These are phyloP conservation scores for Pegea sp. DNA, from an alignment of 23 tunicate species.

Conservation along the genomic window DNA sequence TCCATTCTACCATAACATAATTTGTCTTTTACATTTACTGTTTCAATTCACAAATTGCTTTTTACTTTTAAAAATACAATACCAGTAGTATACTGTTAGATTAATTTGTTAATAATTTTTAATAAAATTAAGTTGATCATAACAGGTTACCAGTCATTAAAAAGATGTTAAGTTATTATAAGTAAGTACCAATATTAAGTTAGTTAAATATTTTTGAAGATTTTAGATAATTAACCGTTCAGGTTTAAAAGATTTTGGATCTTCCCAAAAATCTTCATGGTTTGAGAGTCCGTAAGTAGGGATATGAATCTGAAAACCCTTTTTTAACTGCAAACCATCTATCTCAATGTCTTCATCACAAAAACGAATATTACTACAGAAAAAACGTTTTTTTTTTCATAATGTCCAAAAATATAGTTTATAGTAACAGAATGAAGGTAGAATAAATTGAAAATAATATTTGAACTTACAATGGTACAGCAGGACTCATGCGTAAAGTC, in stretches of 20 bases:
- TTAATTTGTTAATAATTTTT: too few species aligned
- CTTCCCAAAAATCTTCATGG: slow-evolving; percentile 34
- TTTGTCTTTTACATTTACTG: too few species aligned
- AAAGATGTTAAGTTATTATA: too few species aligned
- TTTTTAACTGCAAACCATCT: slow-evolving; percentile 10
- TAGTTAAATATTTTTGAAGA: too few species aligned
- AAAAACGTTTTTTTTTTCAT: not conserved
- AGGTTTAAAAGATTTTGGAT: slow-evolving; percentile 27
- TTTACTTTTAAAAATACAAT: too few species aligned
- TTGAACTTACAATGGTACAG: slow-evolving; percentile 12
- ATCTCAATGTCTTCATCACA: slow-evolving; percentile 24
- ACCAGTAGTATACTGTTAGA: too few species aligned
- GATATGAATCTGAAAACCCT: slow-evolving; percentile 8
- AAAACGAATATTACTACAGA: slow-evolving; percentile 17
- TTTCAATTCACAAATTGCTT: too few species aligned
- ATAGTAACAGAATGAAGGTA: not conserved
- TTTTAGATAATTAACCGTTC: too few species aligned
- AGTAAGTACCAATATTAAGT: too few species aligned
- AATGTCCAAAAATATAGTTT: not conserved
- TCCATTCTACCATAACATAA: too few species aligned
- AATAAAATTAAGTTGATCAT: too few species aligned
- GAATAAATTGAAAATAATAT: not conserved
- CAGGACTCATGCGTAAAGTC: slow-evolving; percentile 29
- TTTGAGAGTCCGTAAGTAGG: slow-evolving; percentile 11
- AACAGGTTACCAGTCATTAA: too few species aligned